Evolutionary conservation across 2,888 invertebrate species (phyloP), one percentile per base, ranked within the genome.

Genomic region (Neoscelio sp.): DNA sequence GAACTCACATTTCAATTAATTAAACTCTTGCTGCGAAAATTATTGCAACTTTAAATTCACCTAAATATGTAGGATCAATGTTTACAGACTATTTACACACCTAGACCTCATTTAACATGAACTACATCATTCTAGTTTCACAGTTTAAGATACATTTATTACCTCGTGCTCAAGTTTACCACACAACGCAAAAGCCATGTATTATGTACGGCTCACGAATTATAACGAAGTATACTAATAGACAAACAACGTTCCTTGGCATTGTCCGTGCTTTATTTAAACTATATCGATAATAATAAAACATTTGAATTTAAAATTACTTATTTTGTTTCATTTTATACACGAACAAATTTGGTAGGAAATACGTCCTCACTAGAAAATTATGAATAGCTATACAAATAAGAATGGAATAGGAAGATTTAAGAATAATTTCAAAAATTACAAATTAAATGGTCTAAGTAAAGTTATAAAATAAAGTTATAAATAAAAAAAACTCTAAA

Each of bases 211-310:
- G 77, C 68, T 68, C 68, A 78, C 79, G 80, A 82, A 82, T 82
- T 82, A 81, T 81, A 71, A 80, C 73, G 50, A 64, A 70, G 77
- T 79, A 70, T 76, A 64, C 70, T 74, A 79, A 74, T 79, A 50
- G 73, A 17, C 56, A 44, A 80, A 78, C 79, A 82, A n/a, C n/a
- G n/a, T 77, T 82, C 67, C 77, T 48, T 58, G 78, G 76, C 58
- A 71, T 20, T 26, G n/a, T 28, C 26, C 10, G 40, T 18, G 26
- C 8, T 28, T 62, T 20, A 71, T 62, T 71, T 58, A 35, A 8
- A 50, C 50, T 38, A 62, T 50, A 48, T 62, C 12, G 54, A 20
- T 20, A 56, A 56, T 17, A 44, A 10, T 5, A 23, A 23, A 44
- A 20, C 23, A n/a, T n/a, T n/a, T n/a, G n/a, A n/a, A n/a, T n/a